Evolutionary conservation across 2,113 vertebrate species (phyloP), one percentile per base, ranked within the genome.

Genomic region (Vanacampus margaritifer): DNA sequence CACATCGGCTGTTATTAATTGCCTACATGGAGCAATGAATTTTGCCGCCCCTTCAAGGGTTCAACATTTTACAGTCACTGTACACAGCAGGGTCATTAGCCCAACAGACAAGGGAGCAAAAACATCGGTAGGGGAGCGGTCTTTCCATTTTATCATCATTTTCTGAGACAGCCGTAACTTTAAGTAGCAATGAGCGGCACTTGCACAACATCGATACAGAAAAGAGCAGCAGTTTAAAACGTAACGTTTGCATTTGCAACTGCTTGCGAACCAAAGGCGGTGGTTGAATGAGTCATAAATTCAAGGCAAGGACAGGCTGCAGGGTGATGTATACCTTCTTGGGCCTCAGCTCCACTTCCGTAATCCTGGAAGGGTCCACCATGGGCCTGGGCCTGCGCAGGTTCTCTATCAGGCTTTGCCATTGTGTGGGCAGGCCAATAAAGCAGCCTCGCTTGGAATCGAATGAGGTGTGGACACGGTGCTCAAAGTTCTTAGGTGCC

Each of bases 391-490:
- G 97, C 60, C 97, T 92, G 58, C 95, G 90, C 62, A 97, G 88
- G 0, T 95, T 98, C 77, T 99, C 97, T 65, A 99, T 91, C 66
- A 99, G 92, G 67, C 97, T 98, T 80, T 98, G 96, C 97, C 97
- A 99, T 91, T 99, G 97, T 3, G 93, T 95, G 0, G 97, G 97
- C 14, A 99, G 90, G 16, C 97, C 97, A 78, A 98, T 92, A 26
- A 98, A 99, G 81, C 94, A 96, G 64, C 96, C 96, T 1, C 92
- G 93, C 77, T 98, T 96, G 61, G 92, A 86, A 69, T 98, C 97
- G n/a, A 98, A 99, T 0, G 96, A 98, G 14, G 96, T 99, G 79
- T 99, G 97, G 70, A 99, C 96, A 0, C 95, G 94, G 76, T 99
- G 97, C 88, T 99, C 94, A 46, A 99, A 99, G 89, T 99, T 97